A percentile compares a stretch with the other conserved stretches of the same genome.
Conservation (phyloP, 37 sponge, comb jelly and placozoan species). For the Ephydatia muelleri region DNA sequence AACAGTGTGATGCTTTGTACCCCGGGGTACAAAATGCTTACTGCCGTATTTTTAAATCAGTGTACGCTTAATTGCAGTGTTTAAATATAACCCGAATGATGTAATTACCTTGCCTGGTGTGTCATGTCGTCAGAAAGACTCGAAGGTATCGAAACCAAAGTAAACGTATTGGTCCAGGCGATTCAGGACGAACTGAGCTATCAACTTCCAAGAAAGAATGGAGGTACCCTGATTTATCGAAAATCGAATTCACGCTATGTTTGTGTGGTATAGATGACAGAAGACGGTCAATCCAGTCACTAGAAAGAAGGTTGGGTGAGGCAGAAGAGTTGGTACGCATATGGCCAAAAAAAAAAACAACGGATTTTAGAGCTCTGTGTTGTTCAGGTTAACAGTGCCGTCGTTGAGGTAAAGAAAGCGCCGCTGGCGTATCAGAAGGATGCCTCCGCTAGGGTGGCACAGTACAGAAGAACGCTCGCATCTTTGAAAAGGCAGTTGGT, state of each 20-base stretch:
- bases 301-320: neutral
- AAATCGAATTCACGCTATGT: neutral
- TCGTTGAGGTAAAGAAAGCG: neutral
- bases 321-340: neutral
- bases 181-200: neutral
- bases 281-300: neutral
- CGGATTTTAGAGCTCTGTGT: neutral
- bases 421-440: neutral
- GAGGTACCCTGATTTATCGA: neutral
- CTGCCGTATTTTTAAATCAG: too few species aligned
- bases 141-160: neutral
- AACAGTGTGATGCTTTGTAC: too few species aligned
- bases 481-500: neutral
- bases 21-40: too few species aligned
- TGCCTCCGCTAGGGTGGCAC: neutral
- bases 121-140: neutral
- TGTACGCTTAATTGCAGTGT: neutral
- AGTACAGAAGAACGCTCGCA: neutral
- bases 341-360: neutral
- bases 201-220: neutral
- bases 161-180: neutral
- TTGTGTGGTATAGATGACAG: neutral
- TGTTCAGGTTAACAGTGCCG: neutral
- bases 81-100: neutral
- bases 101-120: neutral